These are phyloP conservation scores for Eurypyga helias DNA, from an alignment of 2,113 vertebrate genomes.

Conservation along the genomic window DNA sequence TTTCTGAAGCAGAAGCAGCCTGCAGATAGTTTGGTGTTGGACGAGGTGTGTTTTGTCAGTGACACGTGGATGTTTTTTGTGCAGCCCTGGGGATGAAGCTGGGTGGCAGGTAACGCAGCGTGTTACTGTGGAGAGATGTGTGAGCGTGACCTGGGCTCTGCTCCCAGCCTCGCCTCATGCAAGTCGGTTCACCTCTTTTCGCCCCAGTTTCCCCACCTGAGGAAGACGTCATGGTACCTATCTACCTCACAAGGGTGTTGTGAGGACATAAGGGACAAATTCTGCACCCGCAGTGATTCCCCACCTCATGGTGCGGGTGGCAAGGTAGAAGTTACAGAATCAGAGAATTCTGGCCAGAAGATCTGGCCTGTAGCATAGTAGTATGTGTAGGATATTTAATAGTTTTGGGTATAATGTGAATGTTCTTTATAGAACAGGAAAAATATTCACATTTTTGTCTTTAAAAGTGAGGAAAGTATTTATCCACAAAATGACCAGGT, in stretches of 20 bases:
- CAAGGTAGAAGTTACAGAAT: neutral
- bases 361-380: neutral
- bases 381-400: neutral
- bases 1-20: neutral
- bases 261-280: neutral
- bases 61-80: neutral
- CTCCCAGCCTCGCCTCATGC: neutral
- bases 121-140: neutral
- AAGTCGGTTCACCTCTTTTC: neutral
- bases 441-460: neutral
- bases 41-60: neutral
- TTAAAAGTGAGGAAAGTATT: neutral
- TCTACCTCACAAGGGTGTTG: conserved; percentile 2
- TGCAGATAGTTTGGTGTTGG: neutral
- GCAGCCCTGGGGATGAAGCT: neutral
- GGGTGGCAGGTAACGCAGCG: neutral
- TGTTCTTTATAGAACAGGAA: neutral
- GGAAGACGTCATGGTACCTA: neutral
- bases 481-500: neutral
- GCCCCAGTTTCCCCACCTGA: neutral
- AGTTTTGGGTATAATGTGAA: neutral
- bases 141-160: neutral
- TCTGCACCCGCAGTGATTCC: neutral
- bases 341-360: neutral
- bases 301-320: neutral